phyloP scores from a whole-genome alignment of 2,797 vertebrate species.

The Microctenopoma stevenorrisi region DNA sequence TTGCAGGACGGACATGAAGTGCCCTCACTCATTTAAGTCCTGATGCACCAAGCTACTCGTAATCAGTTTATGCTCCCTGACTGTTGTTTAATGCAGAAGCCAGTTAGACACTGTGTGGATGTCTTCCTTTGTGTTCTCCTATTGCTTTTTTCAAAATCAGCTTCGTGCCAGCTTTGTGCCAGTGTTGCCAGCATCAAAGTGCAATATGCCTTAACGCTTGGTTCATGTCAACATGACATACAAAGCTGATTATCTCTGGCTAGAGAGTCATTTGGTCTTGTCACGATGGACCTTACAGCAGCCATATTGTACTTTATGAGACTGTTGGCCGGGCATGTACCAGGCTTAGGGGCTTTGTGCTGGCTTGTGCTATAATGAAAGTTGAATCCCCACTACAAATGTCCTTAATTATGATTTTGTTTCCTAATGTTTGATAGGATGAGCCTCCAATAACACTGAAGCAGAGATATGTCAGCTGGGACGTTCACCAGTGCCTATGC shows the following conservation, averaged over 20 bases:
- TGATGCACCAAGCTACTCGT: constrained; percentile 35
- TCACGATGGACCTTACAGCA: constrained; percentile 71
- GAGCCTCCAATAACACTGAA: constrained; percentile 71
- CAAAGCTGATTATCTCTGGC: constrained; percentile 81
- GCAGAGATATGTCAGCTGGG: constrained; percentile 62
- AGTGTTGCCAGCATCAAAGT: constrained; percentile 71
- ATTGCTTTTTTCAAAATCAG: constrained; percentile 69
- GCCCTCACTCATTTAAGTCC: constrained; percentile 34
- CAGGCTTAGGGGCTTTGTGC: constrained; percentile 69
- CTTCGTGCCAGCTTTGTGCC: constrained; percentile 72
- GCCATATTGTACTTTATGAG: constrained; percentile 81
- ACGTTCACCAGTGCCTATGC: constrained; percentile 56
- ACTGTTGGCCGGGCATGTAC: constrained; percentile 67
- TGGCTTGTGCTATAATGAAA: constrained; percentile 71
- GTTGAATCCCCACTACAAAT: constrained; percentile 79
- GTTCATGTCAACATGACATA: constrained; percentile 77
- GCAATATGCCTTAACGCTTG: constrained; percentile 72
- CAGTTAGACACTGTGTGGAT: constrained; percentile 59
- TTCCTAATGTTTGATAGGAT: constrained; percentile 75
- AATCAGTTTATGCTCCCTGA: constrained; percentile 53
- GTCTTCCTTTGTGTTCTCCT: constrained; percentile 65
- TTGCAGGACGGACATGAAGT: constrained; percentile 39
- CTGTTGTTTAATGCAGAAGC: constrained; percentile 67
- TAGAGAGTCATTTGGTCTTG: constrained; percentile 76
- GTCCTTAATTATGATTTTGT: constrained; percentile 80